A percentile compares a stretch with the other conserved stretches of the same genome.
Evolutionary conservation across 2,888 invertebrate genomes (phyloP).

Genomic region (Glyphotaelius pellucidus): DNA sequence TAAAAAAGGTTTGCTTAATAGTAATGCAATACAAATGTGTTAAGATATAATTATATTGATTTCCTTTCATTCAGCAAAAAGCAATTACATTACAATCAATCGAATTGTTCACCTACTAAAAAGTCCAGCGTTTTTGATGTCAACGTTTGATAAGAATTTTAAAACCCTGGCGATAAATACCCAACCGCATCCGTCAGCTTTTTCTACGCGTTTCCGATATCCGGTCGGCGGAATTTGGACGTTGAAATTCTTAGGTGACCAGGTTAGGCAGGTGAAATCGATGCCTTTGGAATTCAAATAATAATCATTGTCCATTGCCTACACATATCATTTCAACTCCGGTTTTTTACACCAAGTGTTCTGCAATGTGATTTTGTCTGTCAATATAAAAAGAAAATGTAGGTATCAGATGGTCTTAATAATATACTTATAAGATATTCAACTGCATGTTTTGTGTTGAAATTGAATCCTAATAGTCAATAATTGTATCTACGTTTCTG

Average conservation of each 20-base stretch:
- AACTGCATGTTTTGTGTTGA: neutral
- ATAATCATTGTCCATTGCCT: neutral
- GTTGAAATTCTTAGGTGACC: neutral
- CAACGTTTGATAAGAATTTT: neutral
- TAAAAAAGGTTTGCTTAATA: too few species aligned
- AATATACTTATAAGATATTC: too few species aligned
- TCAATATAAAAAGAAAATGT: too few species aligned
- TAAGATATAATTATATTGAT: too few species aligned
- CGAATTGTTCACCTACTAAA: neutral
- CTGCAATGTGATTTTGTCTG: neutral
- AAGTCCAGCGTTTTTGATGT: neutral
- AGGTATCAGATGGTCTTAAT: neutral
- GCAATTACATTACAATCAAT: neutral
- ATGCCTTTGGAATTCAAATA: neutral
- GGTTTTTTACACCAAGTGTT: neutral
- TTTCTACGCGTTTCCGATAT: slow-evolving; percentile 26
- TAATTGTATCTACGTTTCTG: neutral
- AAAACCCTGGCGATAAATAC: slow-evolving; percentile 15
- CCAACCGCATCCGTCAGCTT: neutral
- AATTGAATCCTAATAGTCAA: neutral
- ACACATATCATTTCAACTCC: neutral
- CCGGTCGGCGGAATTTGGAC: slow-evolving; percentile 29
- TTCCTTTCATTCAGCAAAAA: too few species aligned
- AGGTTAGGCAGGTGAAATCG: slow-evolving; percentile 25
- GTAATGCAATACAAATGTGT: too few species aligned